These are phyloP conservation scores for Zosterops hypoxanthus DNA, from an alignment of 2,113 vertebrate species.

Conservation along the genomic window DNA sequence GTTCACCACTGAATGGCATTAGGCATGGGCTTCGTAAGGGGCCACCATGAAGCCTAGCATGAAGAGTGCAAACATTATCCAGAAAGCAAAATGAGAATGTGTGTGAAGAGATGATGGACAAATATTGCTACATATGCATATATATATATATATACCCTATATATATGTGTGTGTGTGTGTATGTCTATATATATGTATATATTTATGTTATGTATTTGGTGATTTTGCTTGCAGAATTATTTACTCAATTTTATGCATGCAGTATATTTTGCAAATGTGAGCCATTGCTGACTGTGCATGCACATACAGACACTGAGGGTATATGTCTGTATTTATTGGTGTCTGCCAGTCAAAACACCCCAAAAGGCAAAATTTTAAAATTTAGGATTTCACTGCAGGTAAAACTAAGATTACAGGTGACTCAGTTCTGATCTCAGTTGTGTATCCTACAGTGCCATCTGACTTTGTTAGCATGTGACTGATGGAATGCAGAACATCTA, in stretches of 20 bases:
- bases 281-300: not conserved
- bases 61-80: constrained; percentile 80
- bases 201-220: not conserved
- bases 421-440: not conserved
- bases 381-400: not conserved
- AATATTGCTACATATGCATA: constrained; percentile 10
- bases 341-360: not conserved
- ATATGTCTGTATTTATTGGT: not conserved
- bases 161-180: not conserved
- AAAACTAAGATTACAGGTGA: not conserved
- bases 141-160: not conserved
- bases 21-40: constrained; percentile 91
- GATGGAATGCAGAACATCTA: constrained; percentile 15
- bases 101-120: constrained; percentile 46
- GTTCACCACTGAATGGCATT: constrained; percentile 90
- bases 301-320: not conserved
- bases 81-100: constrained; percentile 72
- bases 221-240: not conserved
- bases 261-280: not conserved
- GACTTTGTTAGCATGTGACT: constrained; percentile 2
- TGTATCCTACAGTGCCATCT: not conserved
- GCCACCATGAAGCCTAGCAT: constrained; percentile 85
- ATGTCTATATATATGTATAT: not conserved
- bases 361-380: not conserved
- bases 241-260: not conserved